Evolutionary conservation across 2,888 invertebrate genomes (phyloP), one percentile per base, ranked within the genome.

Genomic region (Tyria jacobaeae): DNA sequence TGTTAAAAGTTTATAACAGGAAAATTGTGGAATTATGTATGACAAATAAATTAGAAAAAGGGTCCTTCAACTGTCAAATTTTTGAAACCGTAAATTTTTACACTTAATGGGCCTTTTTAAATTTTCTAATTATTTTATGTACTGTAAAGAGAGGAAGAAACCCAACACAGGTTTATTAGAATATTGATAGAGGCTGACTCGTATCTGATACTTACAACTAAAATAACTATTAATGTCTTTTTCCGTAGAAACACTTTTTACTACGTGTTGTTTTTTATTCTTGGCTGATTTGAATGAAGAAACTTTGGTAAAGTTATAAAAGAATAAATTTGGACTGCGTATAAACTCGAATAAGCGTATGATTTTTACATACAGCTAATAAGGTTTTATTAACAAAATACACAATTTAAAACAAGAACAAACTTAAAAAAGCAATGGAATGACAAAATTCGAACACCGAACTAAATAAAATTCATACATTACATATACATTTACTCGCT

Each of bases 391-490:
- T 34, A 12, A 44, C 21, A 44, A 44, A 31, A 17, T 44, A 3
- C 12, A 21, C 44, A 21, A 17, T 0, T 12, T 44, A 12, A 44
- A 44, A 41, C 10, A 10, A 10, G 17, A 2, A 44, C 17, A 51
- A n/a, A 47, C 41, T 12, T 34, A 5, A 31, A 34, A 21, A 21
- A 34, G 34, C 17, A 17, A 50, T 17, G 17, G 1, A 15, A 51
- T 34, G 21, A 14, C 14, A 2, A 21, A 51, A 51, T 34, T 21
- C 14, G 7, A 14, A 24, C 21, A 51, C 17, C 21, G 14, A 35
- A 24, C 6, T 51, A 51, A 51, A 51, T 35, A 15, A 51, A 35
- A 35, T 51, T 51, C 35, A 51, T 17, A n/a, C n/a, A n/a, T n/a
- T 12, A 35, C 51, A 15, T 1, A 24, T 7, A 35, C 35, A 35